These are phyloP conservation scores for Brenthis hecate DNA, from an alignment of 2,888 invertebrate species.

Conservation along the genomic window DNA sequence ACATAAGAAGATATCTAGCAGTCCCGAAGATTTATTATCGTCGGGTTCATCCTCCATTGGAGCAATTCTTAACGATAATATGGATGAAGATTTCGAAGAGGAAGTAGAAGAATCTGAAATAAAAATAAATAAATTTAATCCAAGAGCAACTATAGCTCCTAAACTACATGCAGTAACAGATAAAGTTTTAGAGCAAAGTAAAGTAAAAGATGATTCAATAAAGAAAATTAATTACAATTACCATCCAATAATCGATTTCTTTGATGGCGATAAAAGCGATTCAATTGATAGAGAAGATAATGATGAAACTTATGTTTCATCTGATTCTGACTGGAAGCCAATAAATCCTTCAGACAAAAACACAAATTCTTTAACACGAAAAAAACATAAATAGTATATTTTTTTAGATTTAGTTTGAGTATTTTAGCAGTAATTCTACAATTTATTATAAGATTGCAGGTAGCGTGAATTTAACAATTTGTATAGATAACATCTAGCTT, in stretches of 20 bases:
- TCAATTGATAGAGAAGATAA: conserved; percentile 72
- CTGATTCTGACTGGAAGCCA: conserved; percentile 78
- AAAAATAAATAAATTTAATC: conserved; percentile 50
- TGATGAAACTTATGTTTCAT: conserved; percentile 52
- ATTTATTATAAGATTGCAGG: no score
- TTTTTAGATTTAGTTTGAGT: not conserved
- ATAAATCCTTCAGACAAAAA: conserved; percentile 61
- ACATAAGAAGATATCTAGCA: conserved; percentile 70
- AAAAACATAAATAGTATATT: conserved; percentile 49
- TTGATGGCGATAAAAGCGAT: conserved; percentile 69
- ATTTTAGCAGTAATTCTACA: no score
- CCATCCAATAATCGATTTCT: conserved; percentile 92
- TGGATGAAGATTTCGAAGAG: conserved; percentile 62
- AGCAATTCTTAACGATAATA: conserved; percentile 52
- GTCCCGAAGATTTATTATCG: conserved; percentile 68
- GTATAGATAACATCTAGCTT: no score
- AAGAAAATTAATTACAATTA: conserved; percentile 90
- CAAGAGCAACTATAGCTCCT: conserved; percentile 64
- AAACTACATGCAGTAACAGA: conserved; percentile 60
- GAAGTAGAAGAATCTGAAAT: conserved; percentile 49
- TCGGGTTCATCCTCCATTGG: conserved; percentile 72
- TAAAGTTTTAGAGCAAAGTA: conserved; percentile 49
- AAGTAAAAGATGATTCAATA: conserved; percentile 50
- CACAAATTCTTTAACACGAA: conserved; percentile 46
- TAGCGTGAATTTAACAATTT: no score